Evolutionary conservation across 2,113 vertebrate species (phyloP), one percentile per base, ranked within the genome.

Genomic region (Bufo bufo): DNA sequence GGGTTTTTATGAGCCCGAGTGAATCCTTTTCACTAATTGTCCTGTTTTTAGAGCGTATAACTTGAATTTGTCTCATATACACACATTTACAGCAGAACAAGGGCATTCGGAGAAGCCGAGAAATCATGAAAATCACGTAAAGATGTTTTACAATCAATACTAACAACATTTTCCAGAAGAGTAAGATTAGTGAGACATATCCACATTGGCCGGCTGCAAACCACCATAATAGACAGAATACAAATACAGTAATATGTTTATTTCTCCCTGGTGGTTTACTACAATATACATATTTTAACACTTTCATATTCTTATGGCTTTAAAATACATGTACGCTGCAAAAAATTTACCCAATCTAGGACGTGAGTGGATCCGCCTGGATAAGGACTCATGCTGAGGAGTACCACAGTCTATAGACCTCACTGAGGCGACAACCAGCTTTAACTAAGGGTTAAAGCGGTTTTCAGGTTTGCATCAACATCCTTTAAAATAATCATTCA

Each of bases 71-170:
- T 81, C 43, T 61, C 56, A 61, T 81, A 61, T 14, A 61, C 23
- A 16, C 79, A 81, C 79, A 81, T 81, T 81, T 81, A 81, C 56
- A 47, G 79, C 79, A 61, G 33, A 33, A 45, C 17, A 45, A 80
- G 58, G 59, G 80, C 80, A 49, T 61, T 47, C 10, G 0, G 81
- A 83, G 81, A 63, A 83, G 45, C 19, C 52, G 20, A 65, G 63
- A 66, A 83, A 66, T 83, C 61, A 69, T 66, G 58, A 83, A 81
- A 81, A 61, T 63, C 61, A 83, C 81, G 61, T 83, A 83, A 83
- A 69, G 61, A 83, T 83, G 61, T 50, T 69, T 83, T 83, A 83
- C 81, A 83, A 83, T 83, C 81, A 83, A 83, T 83, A 83, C 81
- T 83, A 83, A 83, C 81, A 83, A 69, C 49, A 23, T 83, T 83